A percentile compares a stretch with the other conserved stretches of the same genome.
phyloP scores from a whole-genome alignment of 1,140 invertebrate genomes.

The Eufriesea mexicana region DNA sequence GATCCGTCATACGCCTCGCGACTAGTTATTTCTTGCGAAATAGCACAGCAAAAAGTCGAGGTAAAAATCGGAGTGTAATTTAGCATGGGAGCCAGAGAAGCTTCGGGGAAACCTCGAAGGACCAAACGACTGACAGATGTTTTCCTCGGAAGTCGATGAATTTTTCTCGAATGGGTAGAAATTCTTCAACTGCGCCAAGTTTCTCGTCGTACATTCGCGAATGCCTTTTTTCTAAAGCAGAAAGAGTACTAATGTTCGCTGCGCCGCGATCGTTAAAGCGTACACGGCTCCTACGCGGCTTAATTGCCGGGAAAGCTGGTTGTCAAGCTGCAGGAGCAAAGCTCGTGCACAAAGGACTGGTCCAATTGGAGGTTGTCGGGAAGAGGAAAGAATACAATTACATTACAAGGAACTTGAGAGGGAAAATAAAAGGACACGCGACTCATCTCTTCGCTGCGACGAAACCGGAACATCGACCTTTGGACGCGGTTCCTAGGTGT shows the following conservation, averaged over 20 bases:
- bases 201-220: not conserved
- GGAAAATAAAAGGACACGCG: not conserved
- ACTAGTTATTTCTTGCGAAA: too few species aligned
- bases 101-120: too few species aligned
- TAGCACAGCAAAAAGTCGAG: too few species aligned
- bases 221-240: not conserved
- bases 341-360: slow-evolving; percentile 2
- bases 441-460: not conserved
- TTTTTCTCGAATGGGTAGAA: not conserved
- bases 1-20: too few species aligned
- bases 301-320: slow-evolving; percentile 26
- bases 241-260: not conserved
- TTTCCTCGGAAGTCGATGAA: not conserved
- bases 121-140: not conserved
- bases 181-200: not conserved
- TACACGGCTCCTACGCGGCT: not conserved
- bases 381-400: slow-evolving; percentile 31
- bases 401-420: slow-evolving; percentile 10
- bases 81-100: too few species aligned
- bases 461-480: slow-evolving; percentile 10
- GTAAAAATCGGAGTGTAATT: too few species aligned
- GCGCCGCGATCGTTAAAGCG: not conserved
- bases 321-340: slow-evolving; percentile 2
- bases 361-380: slow-evolving; percentile 5
- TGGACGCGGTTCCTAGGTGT: not conserved